A percentile compares a stretch with the other conserved stretches of the same genome.
Conservation (phyloP, 2,797 vertebrate species). For the Buceros bicornis region DNA sequence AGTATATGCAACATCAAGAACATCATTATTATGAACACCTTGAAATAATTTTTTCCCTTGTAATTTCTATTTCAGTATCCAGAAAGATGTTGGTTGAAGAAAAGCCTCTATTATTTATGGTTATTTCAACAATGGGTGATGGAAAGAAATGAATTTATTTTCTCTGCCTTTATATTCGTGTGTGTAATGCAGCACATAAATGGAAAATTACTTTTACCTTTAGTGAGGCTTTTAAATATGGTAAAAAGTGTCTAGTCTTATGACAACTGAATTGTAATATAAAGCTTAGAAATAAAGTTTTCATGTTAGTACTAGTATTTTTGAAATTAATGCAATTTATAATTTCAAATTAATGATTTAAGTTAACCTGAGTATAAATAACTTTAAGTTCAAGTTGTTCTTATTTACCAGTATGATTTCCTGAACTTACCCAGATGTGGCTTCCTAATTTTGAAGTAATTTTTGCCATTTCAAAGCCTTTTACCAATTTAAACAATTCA, state of each 20-base stretch:
- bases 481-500: not conserved
- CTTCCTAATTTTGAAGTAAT: not conserved
- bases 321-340: not conserved
- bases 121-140: not conserved
- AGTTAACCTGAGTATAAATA: not conserved
- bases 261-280: not conserved
- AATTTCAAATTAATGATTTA: not conserved
- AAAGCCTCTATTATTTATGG: not conserved
- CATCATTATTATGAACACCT: not conserved
- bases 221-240: not conserved
- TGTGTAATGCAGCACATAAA: not conserved
- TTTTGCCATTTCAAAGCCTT: not conserved
- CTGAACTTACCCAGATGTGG: not conserved
- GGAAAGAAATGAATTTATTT: not conserved
- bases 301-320: not conserved
- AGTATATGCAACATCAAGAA: not conserved
- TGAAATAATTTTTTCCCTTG: not conserved
- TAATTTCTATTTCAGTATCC: not conserved
- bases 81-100: not conserved
- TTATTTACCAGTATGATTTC: not conserved
- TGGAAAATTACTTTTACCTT: not conserved
- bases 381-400: not conserved
- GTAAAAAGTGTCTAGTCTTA: not conserved
- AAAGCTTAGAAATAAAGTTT: not conserved
- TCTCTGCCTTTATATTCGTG: not conserved